These are phyloP conservation scores for Acipenser transmontanus DNA, from an alignment of 2,797 vertebrate species.

Conservation along the genomic window DNA sequence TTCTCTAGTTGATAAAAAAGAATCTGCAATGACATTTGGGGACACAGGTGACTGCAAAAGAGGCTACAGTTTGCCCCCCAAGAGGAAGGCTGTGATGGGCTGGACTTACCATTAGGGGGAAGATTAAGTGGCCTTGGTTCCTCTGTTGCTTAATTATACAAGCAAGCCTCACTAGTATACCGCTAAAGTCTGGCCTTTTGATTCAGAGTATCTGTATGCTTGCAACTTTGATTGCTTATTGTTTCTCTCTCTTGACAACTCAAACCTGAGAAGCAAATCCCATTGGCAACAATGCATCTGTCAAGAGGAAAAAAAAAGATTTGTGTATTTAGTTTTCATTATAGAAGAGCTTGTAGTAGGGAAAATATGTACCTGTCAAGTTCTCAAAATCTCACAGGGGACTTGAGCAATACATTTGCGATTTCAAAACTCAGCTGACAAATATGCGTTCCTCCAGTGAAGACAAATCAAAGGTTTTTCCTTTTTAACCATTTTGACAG, in stretches of 20 bases:
- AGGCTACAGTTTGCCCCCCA: slow-evolving; percentile 72
- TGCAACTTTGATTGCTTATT: slow-evolving; percentile 86
- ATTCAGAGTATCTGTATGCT: slow-evolving; percentile 69
- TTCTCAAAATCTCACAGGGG: slow-evolving; percentile 81
- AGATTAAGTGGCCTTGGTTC: slow-evolving; percentile 86
- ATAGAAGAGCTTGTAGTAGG: slow-evolving; percentile 71
- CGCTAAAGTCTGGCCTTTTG: slow-evolving; percentile 58
- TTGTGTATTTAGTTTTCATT: slow-evolving; percentile 94
- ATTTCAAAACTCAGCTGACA: slow-evolving; percentile 92
- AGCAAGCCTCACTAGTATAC: slow-evolving; percentile 72
- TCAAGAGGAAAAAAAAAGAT: slow-evolving; percentile 66
- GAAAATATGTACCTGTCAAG: slow-evolving; percentile 92
- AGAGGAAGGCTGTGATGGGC: slow-evolving; percentile 70
- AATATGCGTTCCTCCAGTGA: slow-evolving; percentile 77
- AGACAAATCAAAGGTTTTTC: slow-evolving; percentile 60
- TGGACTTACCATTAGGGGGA: slow-evolving; percentile 83
- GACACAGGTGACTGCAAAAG: slow-evolving; percentile 73
- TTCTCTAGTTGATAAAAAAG: slow-evolving; percentile 74
- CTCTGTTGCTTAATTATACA: slow-evolving; percentile 88
- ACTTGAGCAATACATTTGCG: slow-evolving; percentile 76
- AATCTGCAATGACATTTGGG: slow-evolving; percentile 78
- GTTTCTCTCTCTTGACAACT: slow-evolving; percentile 92
- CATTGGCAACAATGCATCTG: slow-evolving; percentile 82
- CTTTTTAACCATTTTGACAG: slow-evolving; percentile 58
- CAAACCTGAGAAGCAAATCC: slow-evolving; percentile 81